Conservation (phyloP, 2,113 vertebrate species). For the Platycercus adscitus region DNA sequence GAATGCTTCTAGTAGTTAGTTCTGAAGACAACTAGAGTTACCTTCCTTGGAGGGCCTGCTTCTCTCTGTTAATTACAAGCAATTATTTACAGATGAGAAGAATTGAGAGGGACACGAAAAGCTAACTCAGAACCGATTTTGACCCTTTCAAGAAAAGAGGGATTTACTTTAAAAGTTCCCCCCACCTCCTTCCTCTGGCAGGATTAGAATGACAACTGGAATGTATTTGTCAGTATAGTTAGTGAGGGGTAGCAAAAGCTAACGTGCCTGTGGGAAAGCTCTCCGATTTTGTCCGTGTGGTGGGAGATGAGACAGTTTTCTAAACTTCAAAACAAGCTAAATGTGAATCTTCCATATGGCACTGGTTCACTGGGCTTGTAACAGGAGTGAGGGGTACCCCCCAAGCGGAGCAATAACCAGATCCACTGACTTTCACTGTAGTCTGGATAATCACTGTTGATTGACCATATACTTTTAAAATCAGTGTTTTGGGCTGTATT, state of each 20-base stretch:
- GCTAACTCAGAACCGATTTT: background rate
- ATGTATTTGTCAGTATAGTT: background rate
- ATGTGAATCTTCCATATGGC: background rate
- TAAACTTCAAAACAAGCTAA: background rate
- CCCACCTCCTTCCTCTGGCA: background rate
- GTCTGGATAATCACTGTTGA: background rate
- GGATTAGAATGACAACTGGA: constrained; percentile 11
- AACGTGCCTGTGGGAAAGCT: background rate
- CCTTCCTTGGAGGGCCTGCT: background rate
- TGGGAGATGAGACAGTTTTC: background rate
- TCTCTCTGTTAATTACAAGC: background rate
- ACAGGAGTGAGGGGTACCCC: background rate
- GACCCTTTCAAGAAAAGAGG: background rate
- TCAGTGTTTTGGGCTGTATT: background rate
- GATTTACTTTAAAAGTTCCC: background rate
- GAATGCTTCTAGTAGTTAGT: background rate
- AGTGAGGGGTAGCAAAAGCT: background rate
- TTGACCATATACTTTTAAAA: background rate
- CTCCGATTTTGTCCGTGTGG: background rate
- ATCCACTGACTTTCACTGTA: background rate
- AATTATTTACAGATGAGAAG: background rate
- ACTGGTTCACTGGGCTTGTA: background rate
- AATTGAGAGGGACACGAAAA: background rate
- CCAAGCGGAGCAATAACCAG: background rate
- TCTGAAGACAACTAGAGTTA: background rate